Percentiles rank a stretch among this genome's conserved stretches.
phyloP scores from a whole-genome alignment of 2,797 vertebrate species.

The Rhabdophis nuchalis region DNA sequence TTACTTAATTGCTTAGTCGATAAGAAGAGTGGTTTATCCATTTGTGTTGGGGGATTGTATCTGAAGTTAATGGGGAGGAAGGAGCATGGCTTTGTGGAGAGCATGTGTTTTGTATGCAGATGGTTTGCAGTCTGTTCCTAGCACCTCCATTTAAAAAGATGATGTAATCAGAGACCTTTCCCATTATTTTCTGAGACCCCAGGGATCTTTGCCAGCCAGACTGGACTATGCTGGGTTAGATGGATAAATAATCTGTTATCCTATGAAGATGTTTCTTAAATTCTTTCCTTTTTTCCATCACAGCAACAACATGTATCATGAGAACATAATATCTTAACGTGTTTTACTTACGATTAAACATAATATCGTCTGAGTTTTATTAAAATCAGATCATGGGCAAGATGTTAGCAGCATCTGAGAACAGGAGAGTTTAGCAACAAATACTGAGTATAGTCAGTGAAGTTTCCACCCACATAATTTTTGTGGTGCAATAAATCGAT shows the following conservation, averaged over 20 bases:
- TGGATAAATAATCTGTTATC: background rate
- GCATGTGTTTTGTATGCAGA: background rate
- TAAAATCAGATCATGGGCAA: background rate
- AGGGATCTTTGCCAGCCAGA: background rate
- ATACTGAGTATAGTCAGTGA: background rate
- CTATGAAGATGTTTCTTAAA: background rate
- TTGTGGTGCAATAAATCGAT: background rate
- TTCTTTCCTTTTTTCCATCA: background rate
- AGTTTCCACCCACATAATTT: slow-evolving; percentile 10
- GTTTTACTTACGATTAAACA: background rate
- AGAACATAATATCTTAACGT: background rate
- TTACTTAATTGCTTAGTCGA: slow-evolving; percentile 45
- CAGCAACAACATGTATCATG: background rate
- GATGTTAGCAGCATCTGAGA: background rate
- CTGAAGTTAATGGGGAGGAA: background rate
- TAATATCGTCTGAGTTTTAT: background rate
- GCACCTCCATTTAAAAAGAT: background rate
- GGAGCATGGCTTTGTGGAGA: background rate
- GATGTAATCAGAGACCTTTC: background rate
- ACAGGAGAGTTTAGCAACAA: background rate
- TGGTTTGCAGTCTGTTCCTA: background rate
- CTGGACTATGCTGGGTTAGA: background rate
- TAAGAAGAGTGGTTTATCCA: slow-evolving; percentile 23
- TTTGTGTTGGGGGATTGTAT: background rate
- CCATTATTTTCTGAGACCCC: background rate